These are phyloP conservation scores for Macrophya alboannulata DNA, from an alignment of 2,888 invertebrate genomes.

Conservation along the genomic window DNA sequence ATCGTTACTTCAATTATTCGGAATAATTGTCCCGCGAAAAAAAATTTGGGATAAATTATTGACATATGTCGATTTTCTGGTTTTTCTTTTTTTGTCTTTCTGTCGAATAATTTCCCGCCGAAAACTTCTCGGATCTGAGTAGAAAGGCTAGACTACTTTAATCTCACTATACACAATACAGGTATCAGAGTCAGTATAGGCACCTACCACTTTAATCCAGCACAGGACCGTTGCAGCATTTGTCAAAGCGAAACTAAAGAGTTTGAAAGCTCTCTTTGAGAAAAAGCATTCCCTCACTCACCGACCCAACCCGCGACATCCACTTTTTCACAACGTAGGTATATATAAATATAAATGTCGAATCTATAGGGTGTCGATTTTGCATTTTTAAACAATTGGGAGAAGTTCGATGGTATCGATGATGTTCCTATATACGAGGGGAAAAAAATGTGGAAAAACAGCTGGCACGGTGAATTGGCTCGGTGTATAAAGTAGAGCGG, in stretches of 20 bases:
- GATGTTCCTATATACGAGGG: neutral
- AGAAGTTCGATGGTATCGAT: neutral
- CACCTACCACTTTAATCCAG: slow-evolving; percentile 19
- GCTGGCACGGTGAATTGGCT: neutral
- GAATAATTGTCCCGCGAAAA: neutral
- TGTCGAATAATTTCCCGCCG: neutral
- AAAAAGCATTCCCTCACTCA: slow-evolving; percentile 28
- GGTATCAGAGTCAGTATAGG: neutral
- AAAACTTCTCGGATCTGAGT: neutral
- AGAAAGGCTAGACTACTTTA: neutral
- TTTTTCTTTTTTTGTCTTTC: neutral
- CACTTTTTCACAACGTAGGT: neutral
- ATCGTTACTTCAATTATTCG: neutral
- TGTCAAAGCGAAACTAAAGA: slow-evolving; percentile 53
- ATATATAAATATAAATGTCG: neutral
- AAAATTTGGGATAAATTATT: too few species aligned
- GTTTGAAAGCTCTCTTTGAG: slow-evolving; percentile 52
- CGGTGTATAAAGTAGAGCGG: neutral
- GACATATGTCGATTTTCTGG: neutral
- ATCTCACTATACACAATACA: neutral
- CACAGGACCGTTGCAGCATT: neutral
- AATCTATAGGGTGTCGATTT: neutral
- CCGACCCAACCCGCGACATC: neutral
- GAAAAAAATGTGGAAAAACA: neutral
- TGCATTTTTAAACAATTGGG: neutral